Base-by-base conservation (phyloP, 2,888 invertebrate species). In the Keiferia lycopersicella region DNA sequence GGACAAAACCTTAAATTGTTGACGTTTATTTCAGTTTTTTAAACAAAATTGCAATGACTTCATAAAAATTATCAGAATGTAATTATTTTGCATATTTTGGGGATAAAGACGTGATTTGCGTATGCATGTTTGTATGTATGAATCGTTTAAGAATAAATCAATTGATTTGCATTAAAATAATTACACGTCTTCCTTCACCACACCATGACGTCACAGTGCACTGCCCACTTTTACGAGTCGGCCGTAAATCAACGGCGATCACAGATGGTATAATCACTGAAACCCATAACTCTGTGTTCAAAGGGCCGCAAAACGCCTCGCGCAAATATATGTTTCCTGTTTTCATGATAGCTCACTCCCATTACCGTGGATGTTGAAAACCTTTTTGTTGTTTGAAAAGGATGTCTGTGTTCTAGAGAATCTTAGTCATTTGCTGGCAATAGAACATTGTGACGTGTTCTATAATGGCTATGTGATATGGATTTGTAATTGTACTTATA, bases 301-400 rank as follows among this genome's bases (percentile, higher is more conserved):
- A 66, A 62, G 64, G 48, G 45, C 41, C 34, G 58, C 41, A n/a
- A 22, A 62, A 65, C 39, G 16, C 39, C 20, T 38, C n/a, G 50
- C 22, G 60, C 61, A 50, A 64, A 64, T 64, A 64, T 41, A 64
- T 65, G 65, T 63, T 60, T 65, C 65, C 65, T 62, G 65, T 62
- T 56, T 59, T 59, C 41, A 34, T 48, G 22, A 57, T 64, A 39
- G 39, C 50, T 64, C 62, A 62, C 41, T 62, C 62, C 61, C 56
- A 64, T 58, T 59, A 50, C 38, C 20, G 34, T 30, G 45, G 18
- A 41, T 59, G 63, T 22, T 63, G 63, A 63, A 63, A 63, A 39
- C 50, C 38, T 41, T 57, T 63, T 59, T 61, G 48, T 38, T 48
- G 30, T 48, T 61, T 48, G 26, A 30, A 61, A 26, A 30, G 30